Evolutionary conservation across 2,113 vertebrate genomes (phyloP), one percentile per base, ranked within the genome.

Genomic region (Tupaia tana): DNA sequence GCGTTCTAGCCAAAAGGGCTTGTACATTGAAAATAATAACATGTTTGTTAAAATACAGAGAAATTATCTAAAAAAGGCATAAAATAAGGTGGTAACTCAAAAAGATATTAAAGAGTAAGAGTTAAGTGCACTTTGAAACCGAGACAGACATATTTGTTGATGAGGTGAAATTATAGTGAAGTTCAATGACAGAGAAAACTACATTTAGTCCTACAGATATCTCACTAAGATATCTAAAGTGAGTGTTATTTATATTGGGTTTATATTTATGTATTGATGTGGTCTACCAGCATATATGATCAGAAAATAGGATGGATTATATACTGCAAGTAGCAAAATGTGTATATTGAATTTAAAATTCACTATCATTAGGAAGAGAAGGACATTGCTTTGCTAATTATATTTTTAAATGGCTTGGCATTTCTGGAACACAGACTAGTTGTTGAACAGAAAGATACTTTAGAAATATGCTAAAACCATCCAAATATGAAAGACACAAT

Each of bases 351-450:
- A 94, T 90, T 93, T 88, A 56, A 93, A 95, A 86, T 43, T 20
- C 11, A 56, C 73, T 67, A 63, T 59, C 52, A 77, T 63, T 73
- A 86, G 27, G 12, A 89, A 69, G 56, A 94, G 71, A 29, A 86
- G 58, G 86, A 7, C 8, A 90, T 95, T 92, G 29, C 69, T 91
- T 93, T 94, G 18, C 56, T 91, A 67, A 89, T 93, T 93, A 81
- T 63, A 92, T 69, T 73, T 97, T 95, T 96, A 94, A 93, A 52
- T 75, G 18, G 95, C 52, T 31, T 95, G 66, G 43, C 61, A 96
- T 94, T 96, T 96, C 83, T 70, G 80, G 70, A 90, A 89, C 22
- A 70, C 24, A 89, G 25, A 31, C 9, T n/a, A 19, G 13, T 64
- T 69, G 63, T 84, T 86, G 66, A 86, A 97, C 74, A 92, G 29